phyloP scores from a whole-genome alignment of 2,888 invertebrate genomes.

The Heliconius sara region DNA sequence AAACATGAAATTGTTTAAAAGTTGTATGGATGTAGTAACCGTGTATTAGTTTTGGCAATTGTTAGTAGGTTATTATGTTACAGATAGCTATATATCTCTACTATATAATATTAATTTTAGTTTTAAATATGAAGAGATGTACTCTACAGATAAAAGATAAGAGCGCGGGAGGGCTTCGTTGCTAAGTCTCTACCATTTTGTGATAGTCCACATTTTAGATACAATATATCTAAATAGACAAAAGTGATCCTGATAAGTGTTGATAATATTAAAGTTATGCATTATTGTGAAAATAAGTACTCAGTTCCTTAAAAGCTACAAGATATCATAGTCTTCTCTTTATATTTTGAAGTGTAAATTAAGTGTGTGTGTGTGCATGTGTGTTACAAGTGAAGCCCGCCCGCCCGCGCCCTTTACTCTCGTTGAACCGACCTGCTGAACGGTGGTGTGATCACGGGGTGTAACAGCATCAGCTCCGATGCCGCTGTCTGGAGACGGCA shows the following conservation, averaged over 20 bases:
- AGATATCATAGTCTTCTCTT: constrained; percentile 2
- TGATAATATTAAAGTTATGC: background rate
- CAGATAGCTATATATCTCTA: too few relatives aligned
- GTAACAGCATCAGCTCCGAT: constrained; percentile 97
- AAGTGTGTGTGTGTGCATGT: constrained; percentile 48
- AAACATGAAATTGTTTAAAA: background rate
- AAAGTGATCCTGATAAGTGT: constrained; percentile 20
- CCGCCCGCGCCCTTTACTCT: constrained; percentile 73
- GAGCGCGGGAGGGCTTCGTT: constrained; percentile 78
- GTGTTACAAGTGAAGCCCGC: constrained; percentile 62
- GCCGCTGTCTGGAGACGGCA: constrained; percentile 97
- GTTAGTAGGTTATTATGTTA: background rate
- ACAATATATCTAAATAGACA: constrained; percentile 1
- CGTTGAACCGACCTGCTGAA: constrained; percentile 91
- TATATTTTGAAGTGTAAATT: constrained; percentile 38
- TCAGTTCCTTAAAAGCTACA: constrained; percentile 4
- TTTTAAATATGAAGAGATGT: constrained; percentile 14
- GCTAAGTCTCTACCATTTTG: constrained; percentile 38
- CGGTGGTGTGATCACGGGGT: constrained; percentile 93
- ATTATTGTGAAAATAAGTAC: constrained; percentile 20
- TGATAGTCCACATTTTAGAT: constrained; percentile 5
- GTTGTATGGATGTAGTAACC: background rate
- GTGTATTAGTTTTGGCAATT: background rate
- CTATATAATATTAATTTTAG: too few relatives aligned
- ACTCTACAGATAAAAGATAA: constrained; percentile 40